phyloP scores from a whole-genome alignment of 2,888 invertebrate species.

The Scaptomyza polygonia region DNA sequence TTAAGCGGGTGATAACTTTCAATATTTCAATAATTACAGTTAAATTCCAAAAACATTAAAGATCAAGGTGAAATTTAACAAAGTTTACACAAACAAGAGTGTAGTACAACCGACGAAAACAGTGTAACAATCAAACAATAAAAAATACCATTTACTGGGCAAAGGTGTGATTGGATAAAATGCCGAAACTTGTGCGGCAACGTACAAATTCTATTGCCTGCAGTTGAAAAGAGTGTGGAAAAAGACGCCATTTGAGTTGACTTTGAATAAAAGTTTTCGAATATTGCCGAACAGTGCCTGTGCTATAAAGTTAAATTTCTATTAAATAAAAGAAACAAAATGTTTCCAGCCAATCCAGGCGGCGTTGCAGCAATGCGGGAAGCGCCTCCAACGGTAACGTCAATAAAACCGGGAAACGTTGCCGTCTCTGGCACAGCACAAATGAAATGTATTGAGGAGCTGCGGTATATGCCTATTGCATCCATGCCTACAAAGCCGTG shows the following conservation, averaged over 20 bases:
- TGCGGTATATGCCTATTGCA: constrained; percentile 52
- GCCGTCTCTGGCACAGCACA: constrained; percentile 10
- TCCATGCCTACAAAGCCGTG: constrained; percentile 46
- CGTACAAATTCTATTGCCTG: constrained; percentile 52
- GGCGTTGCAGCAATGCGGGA: constrained; percentile 34
- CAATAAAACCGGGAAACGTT: constrained; percentile 28
- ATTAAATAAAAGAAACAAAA: constrained; percentile 8
- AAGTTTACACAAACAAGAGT: neutral
- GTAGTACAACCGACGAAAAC: neutral
- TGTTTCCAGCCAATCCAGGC: constrained; percentile 56
- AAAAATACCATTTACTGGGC: constrained; percentile 44
- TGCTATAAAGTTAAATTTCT: neutral
- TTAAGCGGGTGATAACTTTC: constrained; percentile 36
- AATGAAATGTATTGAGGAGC: constrained; percentile 23
- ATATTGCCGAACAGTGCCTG: constrained; percentile 12
- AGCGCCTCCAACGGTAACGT: constrained; percentile 19
- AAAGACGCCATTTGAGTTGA: constrained; percentile 47
- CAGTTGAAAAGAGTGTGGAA: constrained; percentile 53
- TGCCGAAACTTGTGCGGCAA: constrained; percentile 73
- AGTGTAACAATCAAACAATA: neutral
- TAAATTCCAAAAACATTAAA: neutral
- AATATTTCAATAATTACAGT: constrained; percentile 18
- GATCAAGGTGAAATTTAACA: constrained; percentile 1
- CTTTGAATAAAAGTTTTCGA: constrained; percentile 32
- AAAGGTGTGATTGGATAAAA: constrained; percentile 54